Base-by-base conservation (phyloP, 2,113 vertebrate species). In the Callionymus lyra region DNA sequence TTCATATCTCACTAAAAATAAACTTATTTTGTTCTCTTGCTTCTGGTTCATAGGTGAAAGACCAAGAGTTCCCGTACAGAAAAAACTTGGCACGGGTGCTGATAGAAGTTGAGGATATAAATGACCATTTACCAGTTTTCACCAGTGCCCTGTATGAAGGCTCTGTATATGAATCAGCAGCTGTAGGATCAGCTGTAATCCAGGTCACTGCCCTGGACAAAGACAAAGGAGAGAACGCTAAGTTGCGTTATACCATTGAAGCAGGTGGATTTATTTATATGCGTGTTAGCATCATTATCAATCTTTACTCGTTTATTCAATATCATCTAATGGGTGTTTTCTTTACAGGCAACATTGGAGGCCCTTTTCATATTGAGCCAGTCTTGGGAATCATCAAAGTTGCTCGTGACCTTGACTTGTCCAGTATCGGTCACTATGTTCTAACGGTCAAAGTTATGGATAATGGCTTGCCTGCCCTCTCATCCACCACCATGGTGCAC, bases 31-130 rank as follows among this genome's bases (percentile, higher is more conserved):
- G n/a, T n/a, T 27, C 21, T 27, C 21, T 27, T 27, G 21, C 21
- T 27, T 4, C 4, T 27, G 21, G 21, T 8, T 58, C 44, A 6
- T 63, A 99, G 95, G 95, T 97, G 44, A 92, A 94, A 69, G 95
- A 99, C 79, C 92, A 97, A 74, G 95, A 97, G 64, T 97, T 97
- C 51, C 93, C 94, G 1, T 96, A 95, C 15, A 87, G 93, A 62
- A 89, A 90, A 65, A 94, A 91, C 59, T 64, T 97, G 74, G 93
- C 87, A 38, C 90, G 94, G 19, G 91, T 96, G 18, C 72, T 91
- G 16, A 82, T 98, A 50, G 90, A 91, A 19, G 92, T 99, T 55
- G 91, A 96, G 57, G 95, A 98, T 53, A 84, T 92, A 38, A 99
- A 99, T 31, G 94, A 99, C 63, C 92, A 98, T 32, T 88, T 88